Evolutionary conservation across 2,113 vertebrate species (phyloP).

Genomic region (Ginglymostoma cirratum): DNA sequence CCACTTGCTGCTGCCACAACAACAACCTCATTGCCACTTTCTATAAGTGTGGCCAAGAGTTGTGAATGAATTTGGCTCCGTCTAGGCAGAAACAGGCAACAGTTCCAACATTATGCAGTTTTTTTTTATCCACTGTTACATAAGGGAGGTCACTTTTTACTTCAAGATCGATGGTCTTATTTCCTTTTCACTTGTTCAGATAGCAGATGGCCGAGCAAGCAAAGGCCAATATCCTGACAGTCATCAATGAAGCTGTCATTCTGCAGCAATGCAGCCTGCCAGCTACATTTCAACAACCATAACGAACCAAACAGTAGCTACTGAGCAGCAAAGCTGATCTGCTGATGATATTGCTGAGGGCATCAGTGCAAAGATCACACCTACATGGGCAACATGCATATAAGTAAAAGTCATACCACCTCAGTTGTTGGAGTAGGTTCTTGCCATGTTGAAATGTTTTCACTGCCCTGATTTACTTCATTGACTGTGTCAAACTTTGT

Average conservation of each 20-base stretch:
- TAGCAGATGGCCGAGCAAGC: neutral
- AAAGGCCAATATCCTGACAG: neutral
- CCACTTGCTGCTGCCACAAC: neutral
- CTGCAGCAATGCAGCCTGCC: neutral
- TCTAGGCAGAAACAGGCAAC: neutral
- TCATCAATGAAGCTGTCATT: neutral
- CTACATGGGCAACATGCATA: neutral
- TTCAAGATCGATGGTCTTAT: neutral
- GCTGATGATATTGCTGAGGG: neutral
- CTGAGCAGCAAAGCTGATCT: neutral
- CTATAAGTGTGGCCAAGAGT: neutral
- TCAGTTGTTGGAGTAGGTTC: neutral
- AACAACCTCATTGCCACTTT: too few species aligned
- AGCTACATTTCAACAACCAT: neutral
- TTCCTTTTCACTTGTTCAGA: neutral
- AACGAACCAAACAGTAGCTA: neutral
- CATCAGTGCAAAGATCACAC: neutral
- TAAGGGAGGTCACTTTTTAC: neutral
- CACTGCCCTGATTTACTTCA: neutral
- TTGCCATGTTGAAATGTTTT: neutral
- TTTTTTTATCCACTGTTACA: neutral
- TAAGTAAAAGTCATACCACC: neutral
- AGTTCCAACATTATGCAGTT: neutral
- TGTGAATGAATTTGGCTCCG: neutral
- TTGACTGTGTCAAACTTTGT: neutral